phyloP scores from a whole-genome alignment of 2,113 vertebrate species.

The Diglossa brunneiventris region DNA sequence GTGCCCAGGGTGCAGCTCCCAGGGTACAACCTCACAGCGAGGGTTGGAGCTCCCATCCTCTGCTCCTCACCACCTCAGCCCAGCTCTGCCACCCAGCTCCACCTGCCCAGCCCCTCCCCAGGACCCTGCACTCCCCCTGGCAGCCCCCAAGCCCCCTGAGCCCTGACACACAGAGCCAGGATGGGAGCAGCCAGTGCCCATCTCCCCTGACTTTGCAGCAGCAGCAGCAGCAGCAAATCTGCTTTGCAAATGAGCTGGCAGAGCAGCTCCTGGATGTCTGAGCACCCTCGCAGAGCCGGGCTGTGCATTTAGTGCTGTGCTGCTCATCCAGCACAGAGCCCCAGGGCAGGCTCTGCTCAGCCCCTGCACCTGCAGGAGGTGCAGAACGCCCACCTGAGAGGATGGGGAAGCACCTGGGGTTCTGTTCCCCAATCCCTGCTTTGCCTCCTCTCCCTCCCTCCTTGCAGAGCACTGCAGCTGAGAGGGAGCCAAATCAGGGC shows the following conservation, averaged over 20 bases:
- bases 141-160: rapidly evolving
- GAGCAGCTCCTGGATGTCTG: not conserved
- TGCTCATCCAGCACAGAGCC: not conserved
- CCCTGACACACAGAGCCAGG: not conserved
- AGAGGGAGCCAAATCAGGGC: not conserved
- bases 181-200: not conserved
- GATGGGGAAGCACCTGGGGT: rapidly evolving
- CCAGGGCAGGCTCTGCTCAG: not conserved
- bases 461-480: not conserved
- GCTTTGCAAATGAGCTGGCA: not conserved
- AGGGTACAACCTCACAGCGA: not conserved
- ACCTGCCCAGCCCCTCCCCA: not conserved
- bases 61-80: not conserved
- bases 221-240: not conserved
- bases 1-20: too few species aligned
- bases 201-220: not conserved
- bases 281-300: not conserved
- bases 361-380: not conserved
- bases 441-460: not conserved
- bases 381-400: not conserved
- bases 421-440: not conserved
- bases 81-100: not conserved
- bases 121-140: not conserved
- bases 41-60: not conserved
- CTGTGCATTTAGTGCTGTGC: not conserved